Base-by-base conservation (phyloP, 2,797 vertebrate species). In the Gouania willdenowi region DNA sequence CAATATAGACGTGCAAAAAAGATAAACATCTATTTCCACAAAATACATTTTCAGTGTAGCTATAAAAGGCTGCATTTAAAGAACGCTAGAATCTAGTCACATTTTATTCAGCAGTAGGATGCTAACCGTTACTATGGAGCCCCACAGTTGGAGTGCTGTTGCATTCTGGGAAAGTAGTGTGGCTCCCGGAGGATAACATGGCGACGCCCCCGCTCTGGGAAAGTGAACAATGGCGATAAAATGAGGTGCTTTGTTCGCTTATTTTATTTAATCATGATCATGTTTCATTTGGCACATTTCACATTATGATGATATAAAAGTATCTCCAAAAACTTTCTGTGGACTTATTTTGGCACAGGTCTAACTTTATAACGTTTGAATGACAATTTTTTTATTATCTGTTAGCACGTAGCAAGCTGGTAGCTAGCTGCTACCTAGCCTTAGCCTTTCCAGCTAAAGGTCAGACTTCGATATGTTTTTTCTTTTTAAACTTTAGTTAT, bases 1-100 rank as follows among this genome's bases (percentile, higher is more conserved):
- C 89, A 91, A 88, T 89, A 90, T 87, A 79, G 77, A 89, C 88
- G 85, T 90, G 88, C 88, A 91, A 90, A 90, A 89, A n/a, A 89
- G 88, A 87, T 88, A 87, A 89, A 91, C 88, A 90, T 86, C 85
- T 89, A 90, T 86, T 81, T 87, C 81, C 89, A 90, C 88, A 89
- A 90, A 90, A 90, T 89, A 90, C 88, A 86, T 87, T 76, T 89
- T 89, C 53, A 79, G 86, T 13, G 77, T 79, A 84, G 88, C 87
- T 91, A 89, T 85, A 91, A 91, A 91, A 91, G 77, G 84, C 83
- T 87, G 84, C 84, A 61, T 79, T 81, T 85, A 88, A n/a, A 87
- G 85, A 90, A 89, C 75, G 84, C 81, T 88, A 84, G n/a, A n/a
- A n/a, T 79, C 82, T 85, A 85, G 85, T 88, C 87, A 89, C 84